phyloP scores from a whole-genome alignment of 2,888 invertebrate genomes.

The Protophormia terraenovae region DNA sequence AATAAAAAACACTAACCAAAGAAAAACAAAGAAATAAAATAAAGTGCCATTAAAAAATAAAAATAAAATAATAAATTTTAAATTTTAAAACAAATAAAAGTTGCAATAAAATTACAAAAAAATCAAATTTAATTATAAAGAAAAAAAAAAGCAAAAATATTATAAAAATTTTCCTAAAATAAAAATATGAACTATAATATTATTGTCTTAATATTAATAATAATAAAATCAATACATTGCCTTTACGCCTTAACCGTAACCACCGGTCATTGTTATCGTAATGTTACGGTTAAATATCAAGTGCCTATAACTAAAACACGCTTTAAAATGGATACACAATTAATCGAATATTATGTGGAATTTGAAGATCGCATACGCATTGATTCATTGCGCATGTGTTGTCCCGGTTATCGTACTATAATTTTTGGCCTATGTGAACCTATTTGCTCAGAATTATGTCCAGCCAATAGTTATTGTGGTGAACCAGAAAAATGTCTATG shows the following conservation, averaged over 20 bases:
- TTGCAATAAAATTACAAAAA: neutral
- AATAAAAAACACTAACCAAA: constrained; percentile 36
- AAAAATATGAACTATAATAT: constrained; percentile 38
- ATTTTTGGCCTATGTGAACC: constrained; percentile 79
- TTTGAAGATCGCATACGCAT: constrained; percentile 76
- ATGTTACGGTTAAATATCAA: constrained; percentile 77
- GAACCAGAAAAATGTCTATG: constrained; percentile 73
- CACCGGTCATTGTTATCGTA: constrained; percentile 75
- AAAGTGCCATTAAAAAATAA: neutral
- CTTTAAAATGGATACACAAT: constrained; percentile 41
- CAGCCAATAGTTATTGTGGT: constrained; percentile 73
- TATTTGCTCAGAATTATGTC: constrained; percentile 77
- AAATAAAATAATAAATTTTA: too few relatives aligned
- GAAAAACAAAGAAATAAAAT: neutral
- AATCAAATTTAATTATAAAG: neutral
- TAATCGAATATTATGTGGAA: constrained; percentile 71
- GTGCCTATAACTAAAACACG: constrained; percentile 73
- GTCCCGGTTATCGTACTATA: constrained; percentile 75
- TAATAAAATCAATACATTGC: constrained; percentile 30
- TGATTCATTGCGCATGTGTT: constrained; percentile 75
- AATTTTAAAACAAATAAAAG: too few relatives aligned
- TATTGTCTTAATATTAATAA: neutral
- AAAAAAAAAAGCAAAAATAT: neutral
- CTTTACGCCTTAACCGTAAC: constrained; percentile 72
- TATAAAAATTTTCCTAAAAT: neutral